Evolutionary conservation across 2,113 vertebrate species (phyloP).

Genomic region (Apteryx owenii): DNA sequence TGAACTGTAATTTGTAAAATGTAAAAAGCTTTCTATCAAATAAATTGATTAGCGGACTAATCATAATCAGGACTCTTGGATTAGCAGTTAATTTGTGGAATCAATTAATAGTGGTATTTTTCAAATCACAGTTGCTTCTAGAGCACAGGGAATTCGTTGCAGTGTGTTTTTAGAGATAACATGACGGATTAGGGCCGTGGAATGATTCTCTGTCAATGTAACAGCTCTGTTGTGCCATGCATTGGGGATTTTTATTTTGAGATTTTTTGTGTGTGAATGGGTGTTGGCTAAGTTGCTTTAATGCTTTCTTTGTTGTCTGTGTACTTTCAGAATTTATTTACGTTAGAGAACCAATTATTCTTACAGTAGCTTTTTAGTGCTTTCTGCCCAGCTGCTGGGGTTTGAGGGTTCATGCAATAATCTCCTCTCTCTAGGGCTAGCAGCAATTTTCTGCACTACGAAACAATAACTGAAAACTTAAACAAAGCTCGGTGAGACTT

Average conservation of each 20-base stretch:
- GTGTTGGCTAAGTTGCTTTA: neutral
- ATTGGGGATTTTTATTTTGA: conserved; percentile 18
- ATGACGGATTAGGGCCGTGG: neutral
- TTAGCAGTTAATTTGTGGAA: conserved; percentile 73
- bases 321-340: neutral
- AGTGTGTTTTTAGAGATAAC: conserved; percentile 51
- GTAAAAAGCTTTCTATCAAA: conserved; percentile 68
- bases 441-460: neutral
- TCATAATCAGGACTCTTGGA: conserved; percentile 67
- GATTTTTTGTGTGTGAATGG: neutral
- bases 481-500: neutral
- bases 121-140: conserved; percentile 28
- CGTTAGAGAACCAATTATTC: neutral
- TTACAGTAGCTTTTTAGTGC: neutral
- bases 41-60: conserved; percentile 73
- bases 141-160: conserved; percentile 34
- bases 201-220: neutral
- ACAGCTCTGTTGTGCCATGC: neutral
- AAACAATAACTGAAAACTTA: neutral
- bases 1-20: conserved; percentile 55
- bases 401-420: neutral
- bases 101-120: conserved; percentile 71
- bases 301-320: neutral
- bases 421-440: neutral
- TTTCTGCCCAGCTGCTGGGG: neutral